Evolutionary conservation across 2,113 vertebrate species (phyloP).

Genomic region (Stictonetta naevosa): DNA sequence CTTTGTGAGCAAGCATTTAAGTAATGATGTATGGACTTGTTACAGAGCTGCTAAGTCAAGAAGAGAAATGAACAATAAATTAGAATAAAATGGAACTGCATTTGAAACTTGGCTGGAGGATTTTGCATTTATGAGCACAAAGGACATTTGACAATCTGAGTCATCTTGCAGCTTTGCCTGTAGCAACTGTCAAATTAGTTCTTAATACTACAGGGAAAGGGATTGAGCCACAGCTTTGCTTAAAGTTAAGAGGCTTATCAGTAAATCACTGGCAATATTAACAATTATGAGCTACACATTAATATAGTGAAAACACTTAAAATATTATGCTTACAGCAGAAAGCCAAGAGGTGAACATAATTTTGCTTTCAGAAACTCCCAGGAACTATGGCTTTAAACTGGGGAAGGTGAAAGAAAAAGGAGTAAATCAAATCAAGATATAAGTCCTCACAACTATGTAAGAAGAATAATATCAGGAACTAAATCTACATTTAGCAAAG

Average conservation of each 20-base stretch:
- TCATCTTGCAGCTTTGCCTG: slow-evolving; percentile 68
- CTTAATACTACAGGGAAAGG: slow-evolving; percentile 65
- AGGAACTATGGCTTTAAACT: background rate
- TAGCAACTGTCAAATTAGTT: slow-evolving; percentile 75
- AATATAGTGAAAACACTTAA: background rate
- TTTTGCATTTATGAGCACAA: slow-evolving; percentile 67
- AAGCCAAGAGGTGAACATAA: background rate
- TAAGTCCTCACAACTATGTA: fast-evolving
- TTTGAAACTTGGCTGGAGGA: slow-evolving; percentile 57
- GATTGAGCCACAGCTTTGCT: slow-evolving; percentile 59
- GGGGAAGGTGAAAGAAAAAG: background rate
- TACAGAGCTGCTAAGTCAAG: slow-evolving; percentile 31
- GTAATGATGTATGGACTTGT: background rate
- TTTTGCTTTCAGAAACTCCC: background rate
- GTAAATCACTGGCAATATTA: slow-evolving; percentile 61
- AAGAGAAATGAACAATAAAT: slow-evolving; percentile 62
- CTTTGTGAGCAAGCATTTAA: slow-evolving; percentile 21
- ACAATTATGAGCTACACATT: slow-evolving; percentile 48
- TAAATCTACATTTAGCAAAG: background rate
- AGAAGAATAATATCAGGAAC: background rate
- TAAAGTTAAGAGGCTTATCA: slow-evolving; percentile 59
- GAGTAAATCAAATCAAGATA: background rate
- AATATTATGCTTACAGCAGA: slow-evolving; percentile 22
- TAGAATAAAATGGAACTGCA: slow-evolving; percentile 55
- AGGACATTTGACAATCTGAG: slow-evolving; percentile 73